phyloP scores from a whole-genome alignment of 2,113 vertebrate species.

The Steatornis caripensis region DNA sequence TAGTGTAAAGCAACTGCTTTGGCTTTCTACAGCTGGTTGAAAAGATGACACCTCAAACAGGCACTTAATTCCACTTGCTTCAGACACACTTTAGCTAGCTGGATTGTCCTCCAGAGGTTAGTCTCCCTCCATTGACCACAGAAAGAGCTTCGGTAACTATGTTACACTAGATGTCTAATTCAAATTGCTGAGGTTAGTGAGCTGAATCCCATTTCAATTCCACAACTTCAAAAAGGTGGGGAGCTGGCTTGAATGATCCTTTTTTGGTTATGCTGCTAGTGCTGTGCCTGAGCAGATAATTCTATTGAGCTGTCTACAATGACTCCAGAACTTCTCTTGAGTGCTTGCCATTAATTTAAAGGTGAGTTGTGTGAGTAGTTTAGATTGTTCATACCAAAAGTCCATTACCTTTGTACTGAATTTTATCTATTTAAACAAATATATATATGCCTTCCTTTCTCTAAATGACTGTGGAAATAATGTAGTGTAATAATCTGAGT shows the following conservation, averaged over 20 bases:
- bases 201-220: neutral
- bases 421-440: neutral
- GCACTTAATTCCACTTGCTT: neutral
- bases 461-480: neutral
- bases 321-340: neutral
- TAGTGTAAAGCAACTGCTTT: neutral
- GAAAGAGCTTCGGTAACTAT: neutral
- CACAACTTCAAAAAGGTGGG: neutral
- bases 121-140: neutral
- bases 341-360: neutral
- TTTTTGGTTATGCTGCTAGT: neutral
- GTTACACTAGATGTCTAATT: neutral
- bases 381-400: neutral
- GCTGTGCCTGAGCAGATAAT: slow-evolving; percentile 1
- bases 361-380: neutral
- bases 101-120: neutral
- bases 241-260: neutral
- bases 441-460: neutral
- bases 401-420: neutral
- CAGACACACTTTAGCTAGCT: neutral
- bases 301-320: neutral
- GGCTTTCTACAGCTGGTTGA: neutral
- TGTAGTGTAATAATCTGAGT: neutral
- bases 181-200: neutral
- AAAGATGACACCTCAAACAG: neutral